phyloP scores from a whole-genome alignment of 2,113 vertebrate genomes.

The Rhinoptilus africanus region DNA sequence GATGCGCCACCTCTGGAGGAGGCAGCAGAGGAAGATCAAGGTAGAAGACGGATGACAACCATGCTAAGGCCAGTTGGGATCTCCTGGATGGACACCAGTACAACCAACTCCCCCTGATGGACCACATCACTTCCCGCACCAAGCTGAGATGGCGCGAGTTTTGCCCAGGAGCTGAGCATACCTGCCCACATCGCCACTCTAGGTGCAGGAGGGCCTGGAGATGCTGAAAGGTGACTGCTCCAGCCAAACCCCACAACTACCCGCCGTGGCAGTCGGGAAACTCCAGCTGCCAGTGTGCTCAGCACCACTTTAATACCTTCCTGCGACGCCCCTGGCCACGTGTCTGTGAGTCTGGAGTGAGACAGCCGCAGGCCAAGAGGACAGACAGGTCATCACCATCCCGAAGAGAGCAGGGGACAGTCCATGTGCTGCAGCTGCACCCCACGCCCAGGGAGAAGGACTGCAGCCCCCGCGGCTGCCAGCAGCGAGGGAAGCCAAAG shows the following conservation, averaged over 20 bases:
- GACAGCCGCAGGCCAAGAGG: background rate
- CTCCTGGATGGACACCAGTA: background rate
- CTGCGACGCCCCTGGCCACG: accelerated
- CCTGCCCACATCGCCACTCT: background rate
- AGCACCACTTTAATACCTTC: background rate
- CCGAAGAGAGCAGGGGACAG: accelerated
- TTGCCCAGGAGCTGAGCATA: accelerated
- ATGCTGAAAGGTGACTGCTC: background rate
- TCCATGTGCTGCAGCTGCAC: background rate
- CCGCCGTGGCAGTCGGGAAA: background rate
- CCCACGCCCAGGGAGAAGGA: background rate
- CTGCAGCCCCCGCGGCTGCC: accelerated
- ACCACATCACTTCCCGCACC: background rate
- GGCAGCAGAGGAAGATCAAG: background rate
- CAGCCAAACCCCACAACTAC: background rate
- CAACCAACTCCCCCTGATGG: background rate
- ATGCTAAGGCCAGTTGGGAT: accelerated
- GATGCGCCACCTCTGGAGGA: accelerated
- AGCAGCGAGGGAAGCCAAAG: background rate
- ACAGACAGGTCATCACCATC: accelerated
- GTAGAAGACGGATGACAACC: background rate
- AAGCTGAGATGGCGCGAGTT: background rate
- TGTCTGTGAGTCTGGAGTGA: background rate
- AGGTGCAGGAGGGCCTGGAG: background rate
- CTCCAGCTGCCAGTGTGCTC: background rate